A percentile compares a stretch with the other conserved stretches of the same genome.
These are phyloP conservation scores for Heterotilapia buettikoferi DNA, from an alignment of 2,113 vertebrate species.

Conservation along the genomic window DNA sequence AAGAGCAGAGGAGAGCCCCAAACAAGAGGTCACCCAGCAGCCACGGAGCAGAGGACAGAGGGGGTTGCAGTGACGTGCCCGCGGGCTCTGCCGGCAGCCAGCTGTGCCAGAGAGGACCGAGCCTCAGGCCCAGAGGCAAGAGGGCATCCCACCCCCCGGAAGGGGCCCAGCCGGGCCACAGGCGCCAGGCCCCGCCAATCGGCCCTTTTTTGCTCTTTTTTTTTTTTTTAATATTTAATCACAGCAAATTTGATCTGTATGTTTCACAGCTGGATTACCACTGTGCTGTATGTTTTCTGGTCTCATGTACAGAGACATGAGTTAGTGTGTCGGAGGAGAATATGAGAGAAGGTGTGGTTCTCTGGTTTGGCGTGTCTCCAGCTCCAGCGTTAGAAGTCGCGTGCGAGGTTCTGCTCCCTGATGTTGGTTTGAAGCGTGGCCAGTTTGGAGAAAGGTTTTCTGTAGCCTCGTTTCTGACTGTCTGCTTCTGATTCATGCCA, in stretches of 20 bases:
- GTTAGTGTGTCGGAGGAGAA: neutral
- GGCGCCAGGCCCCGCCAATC: neutral
- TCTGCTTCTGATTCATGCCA: neutral
- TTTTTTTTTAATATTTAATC: accelerated
- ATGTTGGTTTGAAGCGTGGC: neutral
- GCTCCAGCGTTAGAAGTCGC: neutral
- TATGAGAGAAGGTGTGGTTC: neutral
- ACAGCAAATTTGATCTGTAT: neutral
- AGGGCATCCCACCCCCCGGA: too few relatives aligned
- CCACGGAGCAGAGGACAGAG: too few relatives aligned
- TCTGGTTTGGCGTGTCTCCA: neutral
- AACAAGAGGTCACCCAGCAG: accelerated
- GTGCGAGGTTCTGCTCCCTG: neutral
- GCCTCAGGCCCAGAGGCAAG: too few relatives aligned
- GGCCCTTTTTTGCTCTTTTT: neutral
- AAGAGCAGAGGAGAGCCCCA: accelerated
- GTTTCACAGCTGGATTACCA: neutral
- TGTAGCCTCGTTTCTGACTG: neutral
- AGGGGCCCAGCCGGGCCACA: too few relatives aligned
- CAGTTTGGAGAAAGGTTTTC: neutral
- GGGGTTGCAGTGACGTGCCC: accelerated
- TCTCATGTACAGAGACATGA: neutral
- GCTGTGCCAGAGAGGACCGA: too few relatives aligned
- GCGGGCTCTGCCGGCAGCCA: too few relatives aligned
- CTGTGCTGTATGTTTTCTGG: neutral